Evolutionary conservation across 2,888 invertebrate species (phyloP), one percentile per base, ranked within the genome.

Genomic region (Pecten maximus): DNA sequence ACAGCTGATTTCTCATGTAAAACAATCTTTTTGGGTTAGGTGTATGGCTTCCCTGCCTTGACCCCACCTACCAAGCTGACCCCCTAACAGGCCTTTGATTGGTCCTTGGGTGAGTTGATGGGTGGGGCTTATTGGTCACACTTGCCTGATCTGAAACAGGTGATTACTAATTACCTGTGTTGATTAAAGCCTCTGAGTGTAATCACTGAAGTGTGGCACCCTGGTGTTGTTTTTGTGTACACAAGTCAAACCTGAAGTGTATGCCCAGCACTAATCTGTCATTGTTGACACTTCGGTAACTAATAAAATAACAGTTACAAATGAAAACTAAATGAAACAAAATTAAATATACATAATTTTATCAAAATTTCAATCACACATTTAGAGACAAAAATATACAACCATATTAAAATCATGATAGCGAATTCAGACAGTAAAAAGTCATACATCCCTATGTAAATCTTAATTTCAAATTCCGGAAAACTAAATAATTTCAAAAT

Each of bases 1-100:
- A 74, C 74, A 74, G 74, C 74, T 74, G 74, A 74, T 74, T 74
- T 74, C 74, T 74, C 74, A 74, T 74, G 35, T 74, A 3, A 8
- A 35, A 23, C 28, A 74, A 74, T 74, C 74, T 74, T 74, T 10
- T 35, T 28, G 28, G 74, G 16, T 74, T 10, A 74, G 28, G 35
- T 28, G 74, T 74, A 74, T 74, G 74, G 74, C 35, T 74, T 74
- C 74, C 23, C 23, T 60, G 15, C 8, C n/a, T 60, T 60, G 60
- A 60, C 60, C 60, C 60, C 60, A 23, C 60, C 60, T 23, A 16
- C 60, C 74, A 74, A 74, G 28, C 74, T 60, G 28, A 60, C 60
- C 60, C 28, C 60, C 60, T 60, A 10, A 23, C 15, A 74, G 8
- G 28, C 28, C 28, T 23, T 35, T 74, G 74, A 74, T 74, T 74